phyloP scores from a whole-genome alignment of 2,113 vertebrate species.

The Hypomesus transpacificus region DNA sequence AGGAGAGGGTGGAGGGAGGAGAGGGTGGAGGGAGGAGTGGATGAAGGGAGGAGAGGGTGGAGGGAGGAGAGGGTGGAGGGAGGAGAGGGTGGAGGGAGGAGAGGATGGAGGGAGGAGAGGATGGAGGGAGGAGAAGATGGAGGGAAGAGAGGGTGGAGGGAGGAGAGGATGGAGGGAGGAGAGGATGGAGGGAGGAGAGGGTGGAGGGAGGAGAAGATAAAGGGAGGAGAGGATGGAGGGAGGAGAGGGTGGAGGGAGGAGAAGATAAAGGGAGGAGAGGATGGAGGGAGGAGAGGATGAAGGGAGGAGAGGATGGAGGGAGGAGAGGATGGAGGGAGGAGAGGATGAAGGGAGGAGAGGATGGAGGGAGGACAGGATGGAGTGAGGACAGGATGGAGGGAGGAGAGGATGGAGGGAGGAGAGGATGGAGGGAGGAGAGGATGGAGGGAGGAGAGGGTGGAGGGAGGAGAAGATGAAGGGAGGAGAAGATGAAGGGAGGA shows the following conservation, averaged over 20 bases:
- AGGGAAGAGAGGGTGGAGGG: no score
- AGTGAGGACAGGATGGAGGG: no score
- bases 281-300: no score
- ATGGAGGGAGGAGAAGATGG: no score
- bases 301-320: no score
- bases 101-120: not conserved
- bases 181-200: not conserved
- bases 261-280: constrained; percentile 7
- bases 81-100: constrained; percentile 11
- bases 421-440: constrained; percentile 9
- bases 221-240: constrained; percentile 4
- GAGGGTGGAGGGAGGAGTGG: no score
- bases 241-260: no score
- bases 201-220: no score
- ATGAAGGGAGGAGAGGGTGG: no score
- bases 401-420: not conserved
- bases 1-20: constrained; percentile 11
- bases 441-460: not conserved
- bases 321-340: not conserved
- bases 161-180: constrained; percentile 1
- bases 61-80: constrained; percentile 1
- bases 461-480: no score
- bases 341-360: constrained; percentile 8
- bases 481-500: constrained; percentile 10
- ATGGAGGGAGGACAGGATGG: not conserved